A percentile compares a stretch with the other conserved stretches of the same genome.
Conservation (phyloP, 2,113 vertebrate genomes). For the Chaetodon trifascialis region DNA sequence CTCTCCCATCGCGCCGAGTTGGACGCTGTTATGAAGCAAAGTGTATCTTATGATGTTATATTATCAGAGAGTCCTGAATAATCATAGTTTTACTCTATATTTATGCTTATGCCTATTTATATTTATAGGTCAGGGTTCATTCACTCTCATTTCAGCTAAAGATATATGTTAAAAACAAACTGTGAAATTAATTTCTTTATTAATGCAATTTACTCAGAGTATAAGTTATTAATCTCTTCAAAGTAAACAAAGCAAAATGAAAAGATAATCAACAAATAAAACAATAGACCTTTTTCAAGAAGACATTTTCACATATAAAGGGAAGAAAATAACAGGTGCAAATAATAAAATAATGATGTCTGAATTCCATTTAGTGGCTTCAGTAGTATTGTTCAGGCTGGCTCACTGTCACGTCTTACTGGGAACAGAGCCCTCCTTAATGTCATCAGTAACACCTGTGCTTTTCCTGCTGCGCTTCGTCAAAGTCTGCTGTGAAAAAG, state of each 20-base stretch:
- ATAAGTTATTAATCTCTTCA: too few relatives aligned
- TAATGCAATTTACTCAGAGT: too few relatives aligned
- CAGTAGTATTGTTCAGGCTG: background rate
- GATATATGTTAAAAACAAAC: too few relatives aligned
- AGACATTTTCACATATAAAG: background rate
- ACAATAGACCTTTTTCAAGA: background rate
- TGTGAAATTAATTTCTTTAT: too few relatives aligned
- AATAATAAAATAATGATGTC: background rate
- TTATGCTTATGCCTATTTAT: too few relatives aligned
- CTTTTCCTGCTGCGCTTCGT: background rate
- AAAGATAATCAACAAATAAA: too few relatives aligned
- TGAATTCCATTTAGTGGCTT: background rate
- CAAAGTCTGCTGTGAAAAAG: background rate
- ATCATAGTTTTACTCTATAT: background rate
- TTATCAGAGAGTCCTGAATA: background rate
- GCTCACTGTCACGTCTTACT: background rate
- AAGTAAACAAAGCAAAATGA: too few relatives aligned
- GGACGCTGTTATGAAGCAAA: conserved; percentile 79
- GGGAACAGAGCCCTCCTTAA: background rate
- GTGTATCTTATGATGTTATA: background rate
- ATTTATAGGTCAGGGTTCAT: too few relatives aligned
- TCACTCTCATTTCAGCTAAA: background rate
- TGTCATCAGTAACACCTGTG: background rate
- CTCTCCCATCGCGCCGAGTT: conserved; percentile 85
- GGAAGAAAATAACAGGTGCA: background rate